These are phyloP conservation scores for Thalassaphorura encarpata DNA, from an alignment of 1,140 invertebrate species.

Conservation along the genomic window DNA sequence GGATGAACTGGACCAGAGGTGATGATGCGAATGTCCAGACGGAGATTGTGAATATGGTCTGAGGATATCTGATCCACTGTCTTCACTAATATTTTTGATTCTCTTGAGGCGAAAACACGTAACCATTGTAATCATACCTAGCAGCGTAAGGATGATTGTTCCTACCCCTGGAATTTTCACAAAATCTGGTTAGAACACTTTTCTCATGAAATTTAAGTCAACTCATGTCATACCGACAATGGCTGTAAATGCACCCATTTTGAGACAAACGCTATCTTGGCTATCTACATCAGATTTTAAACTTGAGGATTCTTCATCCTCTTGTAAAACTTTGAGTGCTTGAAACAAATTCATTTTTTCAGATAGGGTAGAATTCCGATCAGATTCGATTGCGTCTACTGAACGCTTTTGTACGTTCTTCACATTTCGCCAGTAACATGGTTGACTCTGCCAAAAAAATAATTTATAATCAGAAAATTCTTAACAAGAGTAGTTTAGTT, in stretches of 20 bases:
- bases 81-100: constrained; percentile 22
- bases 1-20: constrained; percentile 5
- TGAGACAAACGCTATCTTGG: constrained; percentile 52
- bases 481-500: not conserved
- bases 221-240: constrained; percentile 46
- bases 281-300: constrained; percentile 37
- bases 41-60: constrained; percentile 26
- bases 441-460: constrained; percentile 58
- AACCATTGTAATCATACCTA: constrained; percentile 26
- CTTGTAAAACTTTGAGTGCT: constrained; percentile 72
- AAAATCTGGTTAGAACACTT: constrained; percentile 4
- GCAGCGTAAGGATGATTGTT: constrained; percentile 21
- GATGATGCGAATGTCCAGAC: constrained; percentile 9
- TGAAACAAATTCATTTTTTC: constrained; percentile 84
- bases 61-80: constrained; percentile 24
- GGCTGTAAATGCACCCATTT: constrained; percentile 61
- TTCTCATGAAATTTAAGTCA: not conserved
- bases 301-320: constrained; percentile 61
- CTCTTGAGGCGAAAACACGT: constrained; percentile 32
- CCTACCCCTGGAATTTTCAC: constrained; percentile 22
- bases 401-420: constrained; percentile 62
- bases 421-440: constrained; percentile 83
- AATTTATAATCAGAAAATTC: not conserved
- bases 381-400: constrained; percentile 34
- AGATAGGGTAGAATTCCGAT: constrained; percentile 46